phyloP scores from a whole-genome alignment of 2,888 invertebrate species.

The Cephalotes varians region DNA sequence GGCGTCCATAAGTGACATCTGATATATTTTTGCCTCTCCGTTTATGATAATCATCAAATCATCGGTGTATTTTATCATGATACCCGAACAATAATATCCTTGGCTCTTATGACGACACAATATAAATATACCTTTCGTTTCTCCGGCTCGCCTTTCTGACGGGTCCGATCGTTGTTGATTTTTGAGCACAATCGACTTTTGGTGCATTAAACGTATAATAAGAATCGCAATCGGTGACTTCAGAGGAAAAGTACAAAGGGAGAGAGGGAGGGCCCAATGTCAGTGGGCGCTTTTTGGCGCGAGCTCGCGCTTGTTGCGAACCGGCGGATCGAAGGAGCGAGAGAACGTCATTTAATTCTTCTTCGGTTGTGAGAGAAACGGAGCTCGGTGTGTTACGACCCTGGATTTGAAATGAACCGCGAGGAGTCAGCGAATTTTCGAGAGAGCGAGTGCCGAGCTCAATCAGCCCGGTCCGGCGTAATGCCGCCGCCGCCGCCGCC shows the following conservation, averaged over 20 bases:
- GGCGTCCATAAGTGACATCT: not conserved
- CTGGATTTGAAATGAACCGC: conserved; percentile 75
- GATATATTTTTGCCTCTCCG: conserved; percentile 1
- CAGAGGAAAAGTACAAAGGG: conserved; percentile 39
- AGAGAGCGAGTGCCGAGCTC: conserved; percentile 68
- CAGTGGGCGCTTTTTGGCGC: not conserved
- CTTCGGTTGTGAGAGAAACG: conserved; percentile 53
- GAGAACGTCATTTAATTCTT: conserved; percentile 62
- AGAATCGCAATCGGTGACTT: conserved; percentile 49
- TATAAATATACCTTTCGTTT: conserved; percentile 53
- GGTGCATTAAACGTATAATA: conserved; percentile 49
- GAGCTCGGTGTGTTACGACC: conserved; percentile 62
- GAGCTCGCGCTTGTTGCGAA: conserved; percentile 32
- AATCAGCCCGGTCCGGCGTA: conserved; percentile 69
- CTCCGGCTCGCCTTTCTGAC: conserved; percentile 51
- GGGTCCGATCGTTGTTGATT: conserved; percentile 56
- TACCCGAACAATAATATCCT: conserved; percentile 25
- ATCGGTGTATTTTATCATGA: conserved; percentile 36
- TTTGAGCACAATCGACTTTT: conserved; percentile 57
- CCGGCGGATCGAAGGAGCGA: conserved; percentile 38
- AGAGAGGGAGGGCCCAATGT: conserved; percentile 17
- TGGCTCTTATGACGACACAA: conserved; percentile 13
- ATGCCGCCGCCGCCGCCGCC: conserved; percentile 57
- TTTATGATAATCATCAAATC: conserved; percentile 11
- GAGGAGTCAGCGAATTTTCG: conserved; percentile 79